phyloP scores from a whole-genome alignment of 2,888 invertebrate species.

The Mystacides longicornis region DNA sequence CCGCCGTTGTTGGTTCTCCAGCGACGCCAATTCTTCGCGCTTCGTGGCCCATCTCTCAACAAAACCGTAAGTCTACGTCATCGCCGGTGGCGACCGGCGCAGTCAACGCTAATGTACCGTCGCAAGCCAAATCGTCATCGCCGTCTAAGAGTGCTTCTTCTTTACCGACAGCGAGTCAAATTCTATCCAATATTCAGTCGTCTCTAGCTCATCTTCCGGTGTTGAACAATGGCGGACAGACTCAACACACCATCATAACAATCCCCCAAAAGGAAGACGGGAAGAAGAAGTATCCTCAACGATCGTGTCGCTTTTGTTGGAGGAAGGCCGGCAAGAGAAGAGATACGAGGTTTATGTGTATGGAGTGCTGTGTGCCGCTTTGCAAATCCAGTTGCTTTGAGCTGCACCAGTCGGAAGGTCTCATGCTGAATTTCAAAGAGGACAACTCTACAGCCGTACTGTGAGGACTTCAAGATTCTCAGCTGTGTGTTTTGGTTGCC shows the following conservation, averaged over 20 bases:
- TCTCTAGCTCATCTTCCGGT: not conserved
- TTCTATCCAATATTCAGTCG: not conserved
- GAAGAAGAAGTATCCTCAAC: conserved; percentile 48
- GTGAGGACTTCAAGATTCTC: not conserved
- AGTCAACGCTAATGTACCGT: not conserved
- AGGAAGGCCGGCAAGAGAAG: conserved; percentile 44
- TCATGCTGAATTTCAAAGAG: conserved; percentile 9
- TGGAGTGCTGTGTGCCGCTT: conserved; percentile 44
- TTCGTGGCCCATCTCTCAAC: conserved; percentile 35
- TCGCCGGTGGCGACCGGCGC: conserved; percentile 21
- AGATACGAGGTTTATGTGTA: conserved; percentile 48
- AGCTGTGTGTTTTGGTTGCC: not conserved
- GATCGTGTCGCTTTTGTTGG: conserved; percentile 48
- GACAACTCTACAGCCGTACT: conserved; percentile 8
- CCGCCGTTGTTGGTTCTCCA: conserved; percentile 46
- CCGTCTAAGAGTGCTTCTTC: not conserved
- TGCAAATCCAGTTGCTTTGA: conserved; percentile 48
- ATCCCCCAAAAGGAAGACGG: conserved; percentile 51
- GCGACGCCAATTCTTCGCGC: conserved; percentile 30
- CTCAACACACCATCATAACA: conserved; percentile 39
- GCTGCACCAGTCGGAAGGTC: conserved; percentile 34
- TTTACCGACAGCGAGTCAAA: not conserved
- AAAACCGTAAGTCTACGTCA: conserved; percentile 33
- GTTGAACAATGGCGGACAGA: conserved; percentile 1
- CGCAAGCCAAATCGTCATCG: not conserved